Conservation (phyloP, 2,888 invertebrate species). For the Drosophila incognita region DNA sequence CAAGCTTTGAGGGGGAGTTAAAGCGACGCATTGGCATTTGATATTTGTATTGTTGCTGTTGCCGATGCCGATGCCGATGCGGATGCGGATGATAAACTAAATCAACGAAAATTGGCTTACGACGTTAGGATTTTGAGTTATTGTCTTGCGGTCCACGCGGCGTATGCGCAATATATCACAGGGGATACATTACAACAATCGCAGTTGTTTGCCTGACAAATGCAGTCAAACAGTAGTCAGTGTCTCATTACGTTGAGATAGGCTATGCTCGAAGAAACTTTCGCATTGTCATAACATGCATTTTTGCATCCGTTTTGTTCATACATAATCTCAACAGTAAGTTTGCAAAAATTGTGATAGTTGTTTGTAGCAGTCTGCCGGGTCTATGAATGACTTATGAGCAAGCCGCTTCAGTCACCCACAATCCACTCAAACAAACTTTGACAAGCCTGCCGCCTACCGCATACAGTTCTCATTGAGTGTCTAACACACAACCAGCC, state of each 20-base stretch:
- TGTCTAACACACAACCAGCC: background rate
- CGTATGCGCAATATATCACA: conserved; percentile 66
- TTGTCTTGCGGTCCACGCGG: conserved; percentile 50
- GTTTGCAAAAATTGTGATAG: conserved; percentile 57
- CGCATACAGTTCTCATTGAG: conserved; percentile 35
- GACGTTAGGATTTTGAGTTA: conserved; percentile 70
- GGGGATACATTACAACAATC: conserved; percentile 27
- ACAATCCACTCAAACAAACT: conserved; percentile 43
- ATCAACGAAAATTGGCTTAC: conserved; percentile 78
- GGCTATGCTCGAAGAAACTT: conserved; percentile 10
- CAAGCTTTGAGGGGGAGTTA: conserved; percentile 38
- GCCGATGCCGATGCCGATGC: background rate
- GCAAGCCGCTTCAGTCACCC: conserved; percentile 32
- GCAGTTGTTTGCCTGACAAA: conserved; percentile 12
- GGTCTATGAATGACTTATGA: conserved; percentile 35
- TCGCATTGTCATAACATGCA: conserved; percentile 20
- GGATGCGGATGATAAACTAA: conserved; percentile 70
- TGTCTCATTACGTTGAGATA: conserved; percentile 3
- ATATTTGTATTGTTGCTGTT: conserved; percentile 59
- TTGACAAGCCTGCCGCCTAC: conserved; percentile 37
- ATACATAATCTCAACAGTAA: conserved; percentile 64
- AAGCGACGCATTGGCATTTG: conserved; percentile 68
- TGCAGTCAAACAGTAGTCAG: background rate
- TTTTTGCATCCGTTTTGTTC: conserved; percentile 13
- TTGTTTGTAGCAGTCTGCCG: conserved; percentile 60